phyloP scores from a whole-genome alignment of 1,140 invertebrate genomes.

The Drosophila pallidifrons region DNA sequence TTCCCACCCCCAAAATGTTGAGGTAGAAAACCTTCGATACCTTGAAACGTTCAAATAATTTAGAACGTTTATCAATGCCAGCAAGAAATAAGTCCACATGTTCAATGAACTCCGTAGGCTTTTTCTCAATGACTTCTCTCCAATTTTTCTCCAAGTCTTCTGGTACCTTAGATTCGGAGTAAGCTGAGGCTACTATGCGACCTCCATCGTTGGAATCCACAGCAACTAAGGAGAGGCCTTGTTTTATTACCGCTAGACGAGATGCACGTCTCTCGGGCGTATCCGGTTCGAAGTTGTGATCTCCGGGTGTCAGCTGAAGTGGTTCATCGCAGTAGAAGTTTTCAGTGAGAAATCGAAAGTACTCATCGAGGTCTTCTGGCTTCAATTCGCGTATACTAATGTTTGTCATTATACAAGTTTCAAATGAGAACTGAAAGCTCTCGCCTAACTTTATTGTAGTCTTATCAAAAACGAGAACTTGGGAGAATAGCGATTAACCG shows the following conservation, averaged over 20 bases:
- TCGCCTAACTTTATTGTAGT: no score
- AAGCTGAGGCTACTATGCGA: conserved; percentile 56
- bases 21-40: conserved; percentile 50
- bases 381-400: conserved; percentile 12
- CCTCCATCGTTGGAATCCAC: conserved; percentile 30
- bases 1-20: conserved; percentile 54
- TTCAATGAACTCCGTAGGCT: conserved; percentile 30
- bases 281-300: conserved; percentile 22
- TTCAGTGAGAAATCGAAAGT: conserved; percentile 52
- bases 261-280: conserved; percentile 25
- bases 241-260: conserved; percentile 34
- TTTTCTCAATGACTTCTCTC: conserved; percentile 22
- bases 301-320: conserved; percentile 41
- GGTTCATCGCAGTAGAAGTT: conserved; percentile 35
- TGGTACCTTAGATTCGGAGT: conserved; percentile 38
- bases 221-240: conserved; percentile 59
- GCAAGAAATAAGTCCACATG: conserved; percentile 57
- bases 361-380: conserved; percentile 17
- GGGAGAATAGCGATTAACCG: no score
- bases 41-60: conserved; percentile 45
- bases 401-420: conserved; percentile 24
- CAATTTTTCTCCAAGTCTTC: conserved; percentile 53
- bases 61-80: conserved; percentile 39
- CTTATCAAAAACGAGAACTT: no score
- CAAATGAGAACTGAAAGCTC: not conserved